Conservation (phyloP, 2,113 vertebrate genomes). For the Mesembrinibis cayennensis region DNA sequence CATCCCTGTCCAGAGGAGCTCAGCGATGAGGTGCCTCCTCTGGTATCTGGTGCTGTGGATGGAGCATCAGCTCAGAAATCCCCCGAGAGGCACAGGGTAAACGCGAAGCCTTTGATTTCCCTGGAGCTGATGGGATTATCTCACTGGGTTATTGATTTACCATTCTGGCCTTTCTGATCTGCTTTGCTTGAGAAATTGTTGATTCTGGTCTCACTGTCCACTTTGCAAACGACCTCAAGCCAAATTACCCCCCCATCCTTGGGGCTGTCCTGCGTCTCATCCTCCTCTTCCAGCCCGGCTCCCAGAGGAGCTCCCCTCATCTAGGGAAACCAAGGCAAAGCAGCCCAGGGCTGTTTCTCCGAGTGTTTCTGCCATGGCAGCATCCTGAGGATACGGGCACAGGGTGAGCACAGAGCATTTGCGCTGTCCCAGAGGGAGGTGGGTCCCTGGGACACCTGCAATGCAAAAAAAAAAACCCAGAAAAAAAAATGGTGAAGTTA, state of each 20-base stretch:
- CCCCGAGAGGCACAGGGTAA: neutral
- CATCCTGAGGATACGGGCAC: neutral
- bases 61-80: neutral
- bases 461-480: neutral
- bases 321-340: neutral
- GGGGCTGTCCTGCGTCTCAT: neutral
- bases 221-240: neutral
- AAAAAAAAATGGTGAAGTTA: neutral
- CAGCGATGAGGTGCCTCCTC: neutral
- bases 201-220: neutral
- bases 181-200: neutral
- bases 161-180: neutral
- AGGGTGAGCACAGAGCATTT: neutral
- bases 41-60: no score
- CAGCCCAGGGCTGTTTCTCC: neutral
- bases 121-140: neutral
- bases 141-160: neutral
- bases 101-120: neutral
- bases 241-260: no score
- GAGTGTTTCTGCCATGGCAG: neutral
- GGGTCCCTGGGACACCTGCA: neutral
- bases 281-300: neutral
- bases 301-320: neutral
- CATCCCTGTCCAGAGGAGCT: neutral
- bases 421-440: fast-evolving